Evolutionary conservation across 2,888 invertebrate genomes (phyloP), one percentile per base, ranked within the genome.

Genomic region (Cosmia trapezina): DNA sequence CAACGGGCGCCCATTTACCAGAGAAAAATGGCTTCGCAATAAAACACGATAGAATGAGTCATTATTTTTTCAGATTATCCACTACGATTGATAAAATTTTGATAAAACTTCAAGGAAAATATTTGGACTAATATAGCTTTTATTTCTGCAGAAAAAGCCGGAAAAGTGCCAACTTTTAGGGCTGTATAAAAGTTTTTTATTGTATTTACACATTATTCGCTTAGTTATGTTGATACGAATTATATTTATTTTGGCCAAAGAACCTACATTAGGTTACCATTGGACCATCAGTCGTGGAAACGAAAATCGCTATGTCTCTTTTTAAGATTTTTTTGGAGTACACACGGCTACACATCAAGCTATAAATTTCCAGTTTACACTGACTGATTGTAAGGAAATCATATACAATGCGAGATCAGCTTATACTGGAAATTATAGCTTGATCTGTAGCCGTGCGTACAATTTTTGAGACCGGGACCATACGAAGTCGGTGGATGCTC

Each of bases 21-120:
- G 81, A 86, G 87, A 89, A 87, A 86, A 88, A 89, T 86, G 83
- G 86, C 80, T 82, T 83, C 75, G 83, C 85, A 87, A 86, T 88
- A 89, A 89, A 89, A 86, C 81, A 84, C 80, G 81, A 83, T 83
- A 80, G 80, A 87, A 87, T 83, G 81, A 83, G 73, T 83, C 82
- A 85, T 87, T 85, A 83, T 83, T 86, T 83, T 80, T 41, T 81
- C 73, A 81, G 86, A 87, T 86, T 81, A 87, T 83, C 81, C 77
- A 81, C 63, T 73, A 76, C 76, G 77, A 83, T 86, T 80, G 76
- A 78, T 83, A 78, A 75, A 75, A 83, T 53, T 72, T 70, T 63
- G 67, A 73, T 72, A 57, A 76, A 56, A 51, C 59, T 61, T 68
- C 28, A 56, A 80, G 67, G 45, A 80, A 80, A 78, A 78, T 78